Evolutionary conservation across 2,888 invertebrate genomes (phyloP), one percentile per base, ranked within the genome.

Genomic region (Erpobdella octoculata): DNA sequence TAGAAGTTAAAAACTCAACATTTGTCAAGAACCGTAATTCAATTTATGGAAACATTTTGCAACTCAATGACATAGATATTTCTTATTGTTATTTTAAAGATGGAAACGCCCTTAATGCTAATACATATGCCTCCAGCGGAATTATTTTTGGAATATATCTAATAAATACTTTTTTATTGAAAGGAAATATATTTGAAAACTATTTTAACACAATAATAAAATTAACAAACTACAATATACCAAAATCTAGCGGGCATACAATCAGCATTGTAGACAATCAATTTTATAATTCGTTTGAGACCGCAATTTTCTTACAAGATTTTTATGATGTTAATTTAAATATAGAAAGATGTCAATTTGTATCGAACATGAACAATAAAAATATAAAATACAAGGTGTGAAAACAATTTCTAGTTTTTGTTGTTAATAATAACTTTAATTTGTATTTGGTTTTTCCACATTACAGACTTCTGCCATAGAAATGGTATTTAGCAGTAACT

Each of bases 341-440:
- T 21, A 65, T 72, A 31, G 35, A 46, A 5, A 72, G 41, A 38
- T 70, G 70, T n/a, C 41, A 33, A 2, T 72, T 72, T 62, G 6
- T 31, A 25, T 41, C 37, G 18, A 72, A 72, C 33, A 62, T 62
- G 21, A 35, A 6, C 31, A 9, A 62, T 35, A 31, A 35, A 12
- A 62, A 31, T 62, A 33, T 15, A 31, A 62, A 62, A 33, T n/a
- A 62, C 33, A 33, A 62, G 35, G 62, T 62, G 35, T 62, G 31
- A 33, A 31, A 21, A 9, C 18, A 62, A 9, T 5, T 62, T 33
- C 18, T 18, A 58, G n/a, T n/a, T n/a, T n/a, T n/a, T n/a, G n/a
- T n/a, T n/a, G n/a, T n/a, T n/a, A n/a, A n/a, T n/a, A n/a, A n/a
- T n/a, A n/a, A n/a, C n/a, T n/a, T n/a, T n/a, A n/a, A n/a, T n/a